A percentile compares a stretch with the other conserved stretches of the same genome.
Conservation (phyloP, 2,113 vertebrate species). For the Oryzias woworae region DNA sequence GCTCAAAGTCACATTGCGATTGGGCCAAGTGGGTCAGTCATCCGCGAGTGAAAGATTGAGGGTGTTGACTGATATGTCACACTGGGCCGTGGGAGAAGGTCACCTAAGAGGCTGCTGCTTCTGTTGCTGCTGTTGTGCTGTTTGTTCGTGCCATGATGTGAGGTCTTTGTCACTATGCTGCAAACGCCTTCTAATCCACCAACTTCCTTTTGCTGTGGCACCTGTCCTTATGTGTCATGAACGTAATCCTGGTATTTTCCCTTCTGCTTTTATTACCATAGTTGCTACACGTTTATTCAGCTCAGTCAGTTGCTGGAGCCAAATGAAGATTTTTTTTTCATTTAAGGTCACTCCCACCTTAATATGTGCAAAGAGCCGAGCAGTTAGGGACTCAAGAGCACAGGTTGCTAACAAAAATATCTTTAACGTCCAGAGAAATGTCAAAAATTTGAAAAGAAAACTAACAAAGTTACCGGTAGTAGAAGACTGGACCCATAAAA, state of each 20-base stretch:
- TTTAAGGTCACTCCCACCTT: too few species aligned
- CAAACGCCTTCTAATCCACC: constrained; percentile 41
- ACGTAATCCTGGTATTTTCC: constrained; percentile 40
- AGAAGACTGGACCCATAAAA: too few species aligned
- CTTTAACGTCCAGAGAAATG: too few species aligned
- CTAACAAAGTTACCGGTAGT: too few species aligned
- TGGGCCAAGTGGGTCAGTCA: constrained; percentile 57
- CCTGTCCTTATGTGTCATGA: constrained; percentile 22
- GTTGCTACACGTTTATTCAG: constrained; percentile 16
- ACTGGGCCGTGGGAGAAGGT: constrained; percentile 20
- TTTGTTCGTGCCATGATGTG: constrained; percentile 9
- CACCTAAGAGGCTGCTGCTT: constrained; percentile 18
- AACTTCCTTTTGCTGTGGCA: constrained; percentile 17
- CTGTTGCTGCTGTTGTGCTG: constrained; percentile 49
- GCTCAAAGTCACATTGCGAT: constrained; percentile 27
- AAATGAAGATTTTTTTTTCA: not conserved
- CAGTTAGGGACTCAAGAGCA: too few species aligned
- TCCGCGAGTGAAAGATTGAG: constrained; percentile 47
- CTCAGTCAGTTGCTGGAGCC: constrained; percentile 4
- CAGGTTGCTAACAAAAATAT: too few species aligned
- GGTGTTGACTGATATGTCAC: constrained; percentile 42
- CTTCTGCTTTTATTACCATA: constrained; percentile 33
- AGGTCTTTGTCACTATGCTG: constrained; percentile 33
- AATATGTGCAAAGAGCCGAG: too few species aligned
- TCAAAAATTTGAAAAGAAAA: too few species aligned